Conservation (phyloP, 1,140 invertebrate species). For the Carcinoscorpius rotundicauda region DNA sequence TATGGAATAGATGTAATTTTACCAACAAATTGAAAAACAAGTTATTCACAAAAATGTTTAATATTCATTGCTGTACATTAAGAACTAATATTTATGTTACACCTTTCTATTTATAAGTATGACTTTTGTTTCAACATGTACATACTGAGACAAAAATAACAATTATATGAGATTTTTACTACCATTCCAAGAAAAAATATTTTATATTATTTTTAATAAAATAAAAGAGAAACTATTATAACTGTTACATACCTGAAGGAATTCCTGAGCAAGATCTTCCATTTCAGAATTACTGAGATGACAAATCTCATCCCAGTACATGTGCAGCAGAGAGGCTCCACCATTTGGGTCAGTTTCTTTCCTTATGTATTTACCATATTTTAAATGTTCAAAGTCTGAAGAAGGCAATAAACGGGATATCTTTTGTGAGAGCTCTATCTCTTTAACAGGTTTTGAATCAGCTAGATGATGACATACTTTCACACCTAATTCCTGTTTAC, state of each 20-base stretch:
- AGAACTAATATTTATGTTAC: no score
- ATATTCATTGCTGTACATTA: no score
- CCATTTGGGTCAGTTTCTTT: constrained; percentile 90
- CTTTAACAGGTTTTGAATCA: constrained; percentile 11
- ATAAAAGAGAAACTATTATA: constrained; percentile 25
- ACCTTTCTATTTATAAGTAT: no score
- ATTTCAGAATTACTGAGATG: constrained; percentile 57
- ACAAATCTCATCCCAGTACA: constrained; percentile 84
- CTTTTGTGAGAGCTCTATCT: constrained; percentile 19
- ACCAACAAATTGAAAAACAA: no score
- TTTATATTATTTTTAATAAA: no score
- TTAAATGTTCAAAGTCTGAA: constrained; percentile 36
- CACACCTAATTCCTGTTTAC: constrained; percentile 18
- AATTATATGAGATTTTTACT: no score
- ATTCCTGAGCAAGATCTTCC: constrained; percentile 72
- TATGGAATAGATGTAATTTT: no score
- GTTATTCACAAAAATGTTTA: no score
- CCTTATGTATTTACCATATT: constrained; percentile 59
- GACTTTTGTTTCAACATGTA: no score
- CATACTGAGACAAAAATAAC: no score
- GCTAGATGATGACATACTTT: constrained; percentile 2
- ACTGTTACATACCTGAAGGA: constrained; percentile 41
- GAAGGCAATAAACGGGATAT: constrained; percentile 22
- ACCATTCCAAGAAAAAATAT: no score
- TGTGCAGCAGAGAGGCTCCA: constrained; percentile 75